A percentile compares a stretch with the other conserved stretches of the same genome.
Evolutionary conservation across 2,888 invertebrate species (phyloP).

Genomic region (Eupithecia exiguata): DNA sequence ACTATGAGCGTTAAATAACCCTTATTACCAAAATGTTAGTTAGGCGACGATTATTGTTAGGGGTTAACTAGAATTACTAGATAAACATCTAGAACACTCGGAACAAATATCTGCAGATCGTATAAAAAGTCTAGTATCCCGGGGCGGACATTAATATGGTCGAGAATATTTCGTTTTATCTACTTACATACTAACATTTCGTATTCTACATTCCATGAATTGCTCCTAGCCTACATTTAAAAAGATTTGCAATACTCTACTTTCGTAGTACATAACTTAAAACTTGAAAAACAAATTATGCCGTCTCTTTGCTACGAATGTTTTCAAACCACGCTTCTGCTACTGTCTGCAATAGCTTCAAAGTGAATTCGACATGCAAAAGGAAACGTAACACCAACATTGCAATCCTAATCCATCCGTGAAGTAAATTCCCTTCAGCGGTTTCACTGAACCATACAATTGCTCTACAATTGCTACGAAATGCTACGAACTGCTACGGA

Average conservation of each 20-base stretch:
- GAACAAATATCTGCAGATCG: too few species aligned
- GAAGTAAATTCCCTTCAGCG: slow-evolving; percentile 34
- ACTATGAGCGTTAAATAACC: too few species aligned
- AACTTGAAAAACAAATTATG: background rate
- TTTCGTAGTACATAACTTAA: background rate
- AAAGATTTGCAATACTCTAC: background rate
- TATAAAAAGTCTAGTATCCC: too few species aligned
- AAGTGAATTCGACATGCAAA: slow-evolving; percentile 24
- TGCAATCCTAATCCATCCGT: slow-evolving; percentile 33
- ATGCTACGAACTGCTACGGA: slow-evolving; percentile 33
- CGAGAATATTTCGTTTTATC: background rate
- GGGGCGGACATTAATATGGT: background rate
- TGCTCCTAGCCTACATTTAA: background rate
- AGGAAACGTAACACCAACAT: slow-evolving; percentile 31
- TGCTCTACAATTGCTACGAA: slow-evolving; percentile 36
- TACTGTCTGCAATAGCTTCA: slow-evolving; percentile 7
- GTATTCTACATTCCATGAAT: background rate
- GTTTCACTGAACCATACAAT: slow-evolving; percentile 34
- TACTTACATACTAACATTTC: background rate
- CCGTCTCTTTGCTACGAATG: background rate
- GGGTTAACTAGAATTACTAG: too few species aligned
- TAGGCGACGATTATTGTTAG: too few species aligned
- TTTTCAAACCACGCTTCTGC: background rate
- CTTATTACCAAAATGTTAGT: too few species aligned
- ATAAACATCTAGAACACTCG: too few species aligned